Percentiles rank a stretch among this genome's conserved stretches.
Conservation (phyloP, 2,888 invertebrate species). For the Limnephilus auricula region DNA sequence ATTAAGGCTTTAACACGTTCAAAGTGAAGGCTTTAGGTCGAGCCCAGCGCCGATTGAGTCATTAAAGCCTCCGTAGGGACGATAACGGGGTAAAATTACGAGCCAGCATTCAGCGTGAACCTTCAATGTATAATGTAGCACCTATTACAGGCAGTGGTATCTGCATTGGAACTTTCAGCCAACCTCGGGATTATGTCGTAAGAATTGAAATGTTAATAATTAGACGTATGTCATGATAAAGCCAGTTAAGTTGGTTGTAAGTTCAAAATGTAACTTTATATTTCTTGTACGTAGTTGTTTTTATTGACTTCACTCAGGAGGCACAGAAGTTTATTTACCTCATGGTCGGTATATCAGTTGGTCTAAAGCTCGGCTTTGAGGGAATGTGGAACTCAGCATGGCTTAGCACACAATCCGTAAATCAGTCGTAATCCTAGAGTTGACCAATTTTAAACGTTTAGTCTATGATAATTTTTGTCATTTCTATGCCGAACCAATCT, state of each 20-base stretch:
- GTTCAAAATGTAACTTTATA: background rate
- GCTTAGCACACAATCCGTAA: too few species aligned
- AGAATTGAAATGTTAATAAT: background rate
- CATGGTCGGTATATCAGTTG: too few species aligned
- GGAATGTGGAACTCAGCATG: too few species aligned
- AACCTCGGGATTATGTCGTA: background rate
- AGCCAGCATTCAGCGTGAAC: background rate
- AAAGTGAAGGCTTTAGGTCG: background rate
- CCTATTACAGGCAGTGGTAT: background rate
- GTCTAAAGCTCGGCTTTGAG: too few species aligned
- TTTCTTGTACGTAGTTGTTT: background rate
- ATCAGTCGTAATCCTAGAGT: too few species aligned
- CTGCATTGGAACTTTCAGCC: background rate
- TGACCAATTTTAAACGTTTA: too few species aligned
- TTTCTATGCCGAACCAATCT: too few species aligned
- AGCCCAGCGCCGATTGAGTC: constrained; percentile 55
- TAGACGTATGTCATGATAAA: background rate
- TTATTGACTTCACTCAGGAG: background rate
- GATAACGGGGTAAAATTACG: constrained; percentile 17
- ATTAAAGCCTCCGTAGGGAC: constrained; percentile 57
- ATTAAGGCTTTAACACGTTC: constrained; percentile 13
- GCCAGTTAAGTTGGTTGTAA: background rate
- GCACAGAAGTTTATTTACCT: background rate
- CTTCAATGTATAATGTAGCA: background rate
- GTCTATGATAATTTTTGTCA: too few species aligned